Conservation (phyloP, 2,888 invertebrate genomes). For the Falcaria lacertinaria region DNA sequence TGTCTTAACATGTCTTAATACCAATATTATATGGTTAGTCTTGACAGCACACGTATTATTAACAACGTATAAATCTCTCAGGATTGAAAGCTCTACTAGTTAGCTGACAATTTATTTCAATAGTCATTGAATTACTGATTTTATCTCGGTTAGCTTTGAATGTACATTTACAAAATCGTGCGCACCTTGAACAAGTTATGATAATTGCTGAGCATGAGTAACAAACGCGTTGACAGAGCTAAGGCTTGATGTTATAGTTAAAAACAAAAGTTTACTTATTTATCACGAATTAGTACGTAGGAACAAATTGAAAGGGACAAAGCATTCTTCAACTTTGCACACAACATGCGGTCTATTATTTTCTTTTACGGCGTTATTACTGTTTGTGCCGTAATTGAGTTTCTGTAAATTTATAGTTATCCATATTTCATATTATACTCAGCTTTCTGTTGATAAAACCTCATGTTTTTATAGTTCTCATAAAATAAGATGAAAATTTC, state of each 20-base stretch:
- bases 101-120: conserved; percentile 46
- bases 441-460: conserved; percentile 33
- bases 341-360: neutral
- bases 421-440: conserved; percentile 21
- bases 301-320: neutral
- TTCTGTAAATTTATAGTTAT: conserved; percentile 24
- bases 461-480: conserved; percentile 43
- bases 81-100: conserved; percentile 37
- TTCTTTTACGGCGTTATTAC: neutral
- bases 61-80: conserved; percentile 1
- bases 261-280: neutral
- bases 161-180: conserved; percentile 43
- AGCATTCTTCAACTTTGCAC: neutral
- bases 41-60: conserved; percentile 1
- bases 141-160: conserved; percentile 27
- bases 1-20: neutral
- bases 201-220: conserved; percentile 22
- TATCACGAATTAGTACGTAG: neutral
- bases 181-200: conserved; percentile 28
- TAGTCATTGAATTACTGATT: conserved; percentile 40
- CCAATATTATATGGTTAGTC: neutral
- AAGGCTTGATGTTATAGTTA: conserved; percentile 1
- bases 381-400: conserved; percentile 6
- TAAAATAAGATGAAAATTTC: conserved; percentile 49
- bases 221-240: conserved; percentile 3